phyloP scores from a whole-genome alignment of 1,140 invertebrate genomes.

The Ceratosolen solmsi region DNA sequence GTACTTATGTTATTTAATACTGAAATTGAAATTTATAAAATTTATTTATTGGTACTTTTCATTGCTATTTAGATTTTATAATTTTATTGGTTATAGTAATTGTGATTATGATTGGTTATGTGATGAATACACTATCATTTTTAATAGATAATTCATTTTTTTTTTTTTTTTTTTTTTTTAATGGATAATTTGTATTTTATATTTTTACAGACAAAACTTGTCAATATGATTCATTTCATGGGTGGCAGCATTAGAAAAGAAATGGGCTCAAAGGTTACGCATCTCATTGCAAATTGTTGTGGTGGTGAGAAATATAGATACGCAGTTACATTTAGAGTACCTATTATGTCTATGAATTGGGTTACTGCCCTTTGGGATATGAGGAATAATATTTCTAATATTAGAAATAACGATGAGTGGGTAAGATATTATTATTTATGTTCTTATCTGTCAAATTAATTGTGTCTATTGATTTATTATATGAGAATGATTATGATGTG shows the following conservation, averaged over 20 bases:
- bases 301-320: constrained; percentile 90
- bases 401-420: constrained; percentile 76
- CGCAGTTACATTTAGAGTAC: constrained; percentile 90
- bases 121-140: too few species aligned
- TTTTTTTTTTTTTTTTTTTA: background rate
- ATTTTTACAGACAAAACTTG: constrained; percentile 81
- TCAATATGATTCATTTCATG: constrained; percentile 93
- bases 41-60: background rate
- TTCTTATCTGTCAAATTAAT: background rate
- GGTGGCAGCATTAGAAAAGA: constrained; percentile 94
- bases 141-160: too few species aligned
- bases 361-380: constrained; percentile 88
- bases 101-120: too few species aligned
- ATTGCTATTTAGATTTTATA: background rate
- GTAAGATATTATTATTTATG: constrained; percentile 73
- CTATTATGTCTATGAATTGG: constrained; percentile 91
- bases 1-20: too few species aligned
- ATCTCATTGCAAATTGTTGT: constrained; percentile 90
- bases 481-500: background rate
- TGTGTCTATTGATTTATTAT: background rate
- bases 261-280: constrained; percentile 89
- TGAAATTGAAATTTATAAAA: background rate
- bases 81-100: background rate
- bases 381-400: constrained; percentile 81
- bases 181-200: constrained; percentile 27